Evolutionary conservation across 2,113 vertebrate species (phyloP), one percentile per base, ranked within the genome.

Genomic region (Pollachius pollachius): DNA sequence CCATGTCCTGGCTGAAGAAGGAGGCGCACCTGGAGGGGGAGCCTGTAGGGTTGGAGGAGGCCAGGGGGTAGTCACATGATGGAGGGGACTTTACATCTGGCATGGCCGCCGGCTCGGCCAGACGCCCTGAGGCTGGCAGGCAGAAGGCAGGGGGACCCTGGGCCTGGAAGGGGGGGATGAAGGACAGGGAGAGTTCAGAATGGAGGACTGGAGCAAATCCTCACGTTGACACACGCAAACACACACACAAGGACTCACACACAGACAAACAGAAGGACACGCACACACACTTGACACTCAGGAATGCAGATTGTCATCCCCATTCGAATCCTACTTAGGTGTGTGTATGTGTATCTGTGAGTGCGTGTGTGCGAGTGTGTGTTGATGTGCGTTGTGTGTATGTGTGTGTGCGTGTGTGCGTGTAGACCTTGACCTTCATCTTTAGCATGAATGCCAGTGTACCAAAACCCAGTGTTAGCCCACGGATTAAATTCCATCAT

Each of bases 1-100:
- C 91, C 84, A 90, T 87, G 85, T 89, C 79, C 78, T 89, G 89
- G 87, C 81, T 74, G 69, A 88, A 86, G 75, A 87, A 76, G 74
- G 87, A 82, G 64, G 69, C 80, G 79, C 89, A 91, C 89, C 89
- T 89, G 76, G 90, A 82, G 72, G 90, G 81, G 76, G 81, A 64
- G 81, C 89, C 91, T 78, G 86, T 80, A 73, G 81, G 75, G 73
- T 89, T 2, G 41, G 41, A 84, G 86, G 90, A 79, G 72, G 83
- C 81, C 67, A 89, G 87, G 64, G 78, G 70, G 87, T 86, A 89
- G 89, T 94, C 94, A 94, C 90, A 90, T 88, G 86, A 85, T 66
- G 82, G 88, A 71, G 88, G 81, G 71, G 87, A 75, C 86, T 89
- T 92, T 83, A 94, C 85, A 87, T 93, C 91, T 74, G 92, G 89